These are phyloP conservation scores for Nasonia longicornis DNA, from an alignment of 1,140 invertebrate genomes.

Conservation along the genomic window DNA sequence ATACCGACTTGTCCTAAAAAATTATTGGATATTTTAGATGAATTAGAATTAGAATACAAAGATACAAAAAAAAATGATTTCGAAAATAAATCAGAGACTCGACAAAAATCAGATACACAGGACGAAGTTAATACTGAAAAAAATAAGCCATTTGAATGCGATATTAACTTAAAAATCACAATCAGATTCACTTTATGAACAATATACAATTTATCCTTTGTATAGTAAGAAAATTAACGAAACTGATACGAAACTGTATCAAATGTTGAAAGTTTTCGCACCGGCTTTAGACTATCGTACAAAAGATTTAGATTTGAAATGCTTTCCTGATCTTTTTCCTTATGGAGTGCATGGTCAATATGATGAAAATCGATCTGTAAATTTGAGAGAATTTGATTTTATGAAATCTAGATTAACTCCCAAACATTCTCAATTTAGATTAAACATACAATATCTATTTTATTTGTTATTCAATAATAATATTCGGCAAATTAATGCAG, in stretches of 20 bases:
- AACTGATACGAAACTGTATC: neutral
- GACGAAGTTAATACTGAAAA: neutral
- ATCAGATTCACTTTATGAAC: neutral
- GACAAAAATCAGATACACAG: neutral
- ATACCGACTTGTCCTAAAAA: slow-evolving; percentile 38
- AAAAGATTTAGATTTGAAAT: neutral
- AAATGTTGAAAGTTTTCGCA: slow-evolving; percentile 1
- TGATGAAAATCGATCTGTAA: slow-evolving; percentile 36
- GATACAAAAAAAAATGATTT: no score
- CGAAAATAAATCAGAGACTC: neutral
- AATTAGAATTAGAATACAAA: neutral
- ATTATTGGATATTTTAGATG: no score
- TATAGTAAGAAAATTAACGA: neutral
- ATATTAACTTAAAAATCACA: neutral
- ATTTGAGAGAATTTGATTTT: slow-evolving; percentile 52
- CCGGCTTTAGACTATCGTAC: neutral
- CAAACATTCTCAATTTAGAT: slow-evolving; percentile 51
- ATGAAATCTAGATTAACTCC: slow-evolving; percentile 53
- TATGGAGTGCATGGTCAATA: neutral
- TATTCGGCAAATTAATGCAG: slow-evolving; percentile 46
- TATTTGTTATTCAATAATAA: slow-evolving; percentile 51
- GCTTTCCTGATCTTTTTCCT: no score
- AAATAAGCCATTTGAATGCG: neutral
- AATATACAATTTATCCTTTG: slow-evolving; percentile 15
- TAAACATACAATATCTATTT: slow-evolving; percentile 57